Percentiles rank a stretch among this genome's conserved stretches.
Conservation (phyloP, 92 coral and sea anemone genomes). For the Isaurus tuberculatus region DNA sequence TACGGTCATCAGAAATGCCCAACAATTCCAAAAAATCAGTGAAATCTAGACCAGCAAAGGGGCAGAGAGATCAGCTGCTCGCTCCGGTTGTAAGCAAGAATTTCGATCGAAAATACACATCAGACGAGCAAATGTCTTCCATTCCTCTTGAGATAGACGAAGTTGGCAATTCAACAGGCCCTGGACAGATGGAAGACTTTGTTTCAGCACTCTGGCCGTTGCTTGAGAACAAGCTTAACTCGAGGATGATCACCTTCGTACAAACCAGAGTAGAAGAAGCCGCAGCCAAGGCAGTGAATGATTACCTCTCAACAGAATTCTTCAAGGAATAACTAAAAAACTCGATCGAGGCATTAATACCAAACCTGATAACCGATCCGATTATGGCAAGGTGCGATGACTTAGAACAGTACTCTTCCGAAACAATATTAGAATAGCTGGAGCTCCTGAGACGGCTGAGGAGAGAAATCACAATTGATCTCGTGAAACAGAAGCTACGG, state of each 20-base stretch:
- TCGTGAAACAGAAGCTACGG: neutral
- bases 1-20: neutral
- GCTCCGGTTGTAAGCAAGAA: neutral
- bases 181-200: neutral
- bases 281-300: constrained; percentile 24
- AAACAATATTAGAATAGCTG: neutral
- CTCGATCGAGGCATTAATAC: neutral
- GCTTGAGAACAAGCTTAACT: neutral
- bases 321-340: neutral
- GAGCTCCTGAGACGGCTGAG: neutral
- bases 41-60: neutral
- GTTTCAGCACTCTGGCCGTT: neutral
- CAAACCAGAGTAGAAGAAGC: constrained; percentile 28
- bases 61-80: neutral
- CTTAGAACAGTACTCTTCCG: neutral
- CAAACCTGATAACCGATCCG: neutral
- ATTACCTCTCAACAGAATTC: constrained; percentile 13
- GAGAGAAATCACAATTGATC: neutral
- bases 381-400: neutral
- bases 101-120: neutral
- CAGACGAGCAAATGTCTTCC: neutral
- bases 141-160: neutral
- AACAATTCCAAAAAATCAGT: neutral
- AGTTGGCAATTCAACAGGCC: neutral
- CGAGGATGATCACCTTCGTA: neutral